phyloP scores from a whole-genome alignment of 2,888 invertebrate species.

The Orthonevra nobilis region DNA sequence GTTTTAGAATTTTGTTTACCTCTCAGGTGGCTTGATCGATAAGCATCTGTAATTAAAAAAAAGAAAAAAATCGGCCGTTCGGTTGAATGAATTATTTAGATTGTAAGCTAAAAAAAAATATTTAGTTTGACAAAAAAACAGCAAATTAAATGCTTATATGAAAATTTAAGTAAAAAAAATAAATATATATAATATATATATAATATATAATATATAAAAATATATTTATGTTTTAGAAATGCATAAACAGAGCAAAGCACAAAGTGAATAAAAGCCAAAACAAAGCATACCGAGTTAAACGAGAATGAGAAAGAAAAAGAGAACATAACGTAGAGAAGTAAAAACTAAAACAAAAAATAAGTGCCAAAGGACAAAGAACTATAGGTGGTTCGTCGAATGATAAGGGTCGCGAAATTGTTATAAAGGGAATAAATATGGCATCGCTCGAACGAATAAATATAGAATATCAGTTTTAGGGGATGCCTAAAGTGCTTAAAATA shows the following conservation, averaged over 20 bases:
- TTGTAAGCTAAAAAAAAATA: slow-evolving; percentile 70
- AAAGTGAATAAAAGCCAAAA: slow-evolving; percentile 61
- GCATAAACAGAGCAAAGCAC: slow-evolving; percentile 34
- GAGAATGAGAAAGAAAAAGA: background rate
- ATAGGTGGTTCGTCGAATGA: slow-evolving; percentile 38
- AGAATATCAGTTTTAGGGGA: slow-evolving; percentile 28
- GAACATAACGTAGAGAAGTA: background rate
- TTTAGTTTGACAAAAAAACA: too few relatives aligned
- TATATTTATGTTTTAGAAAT: background rate
- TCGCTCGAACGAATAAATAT: too few relatives aligned
- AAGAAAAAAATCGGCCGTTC: slow-evolving; percentile 78
- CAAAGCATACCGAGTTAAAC: slow-evolving; percentile 71
- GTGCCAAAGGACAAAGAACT: slow-evolving; percentile 53
- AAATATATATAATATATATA: too few relatives aligned
- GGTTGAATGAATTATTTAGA: slow-evolving; percentile 82
- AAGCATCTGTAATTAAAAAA: slow-evolving; percentile 88
- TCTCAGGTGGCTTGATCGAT: slow-evolving; percentile 88
- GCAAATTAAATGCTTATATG: slow-evolving; percentile 36
- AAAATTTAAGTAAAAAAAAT: too few relatives aligned
- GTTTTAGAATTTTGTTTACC: slow-evolving; percentile 81
- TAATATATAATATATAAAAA: slow-evolving; percentile 6
- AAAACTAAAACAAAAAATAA: slow-evolving; percentile 24
- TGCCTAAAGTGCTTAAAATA: slow-evolving; percentile 43
- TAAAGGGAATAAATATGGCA: slow-evolving; percentile 42
- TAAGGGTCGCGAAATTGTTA: slow-evolving; percentile 44